Base-by-base conservation (phyloP, 92 coral and sea anemone genomes). In the Pocillopora grandis region DNA sequence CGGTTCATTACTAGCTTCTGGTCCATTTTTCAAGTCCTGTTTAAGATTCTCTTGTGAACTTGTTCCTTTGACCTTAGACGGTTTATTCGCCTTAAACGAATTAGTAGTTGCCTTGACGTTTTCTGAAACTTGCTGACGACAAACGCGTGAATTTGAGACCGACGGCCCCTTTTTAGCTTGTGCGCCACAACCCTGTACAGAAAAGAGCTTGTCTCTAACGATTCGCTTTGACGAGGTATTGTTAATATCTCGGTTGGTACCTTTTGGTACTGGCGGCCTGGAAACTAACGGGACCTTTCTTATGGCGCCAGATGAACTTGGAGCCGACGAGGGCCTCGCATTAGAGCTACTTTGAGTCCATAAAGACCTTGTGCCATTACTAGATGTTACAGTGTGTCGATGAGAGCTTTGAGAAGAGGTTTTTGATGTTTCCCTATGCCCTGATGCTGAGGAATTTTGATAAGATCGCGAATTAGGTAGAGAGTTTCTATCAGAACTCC, bases 141-240 rank as follows among this genome's bases (percentile, higher is more conserved):
- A 31, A 3, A 57, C 60, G 10, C 82, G 35, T 12, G 42, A 17
- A 13, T 49, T 42, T 57, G 62, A 5, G 2, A 23, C 13, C 12
- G 49, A 18, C 19, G 60, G 60, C 13, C 27, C 85, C 31, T 71
- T 71, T 71, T 81, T 71, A 18, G 58, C 13, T 71, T 58, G 58
- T 23, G 62, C 35, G 13, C 59, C 31, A 58, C 69, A 21, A 19
- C 70, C 77, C 58, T 36, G 49, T 15, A 59, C 77, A 35, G 36
- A n/a, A 59, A 60, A 20, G 68, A 68, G 12, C 69, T 59, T 81
- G 60, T 59, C 85, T 42, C 13, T 81, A 19, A 36, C 42, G 31
- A 33, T 33, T 33, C 60, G 13, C 56, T 80, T 80, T 21, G 65
- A 79, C 19, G 31, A 66, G 55, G 31, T 65, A 52, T 52, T 79